phyloP scores from a whole-genome alignment of 2,797 vertebrate species.

The Catharus ustulatus region DNA sequence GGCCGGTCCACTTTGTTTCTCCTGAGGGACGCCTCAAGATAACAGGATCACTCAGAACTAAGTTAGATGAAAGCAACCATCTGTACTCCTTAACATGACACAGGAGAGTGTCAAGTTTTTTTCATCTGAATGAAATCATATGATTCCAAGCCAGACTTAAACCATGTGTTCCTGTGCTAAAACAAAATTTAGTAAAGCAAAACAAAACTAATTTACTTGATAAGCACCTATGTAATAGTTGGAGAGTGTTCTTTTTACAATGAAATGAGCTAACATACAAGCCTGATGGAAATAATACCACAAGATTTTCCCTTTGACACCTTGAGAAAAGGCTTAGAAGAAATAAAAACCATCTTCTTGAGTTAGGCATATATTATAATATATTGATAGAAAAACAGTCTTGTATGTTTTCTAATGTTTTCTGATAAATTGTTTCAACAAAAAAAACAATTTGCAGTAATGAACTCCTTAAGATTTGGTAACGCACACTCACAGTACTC shows the following conservation, averaged over 20 bases:
- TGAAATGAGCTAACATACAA: not conserved
- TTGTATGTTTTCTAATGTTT: not conserved
- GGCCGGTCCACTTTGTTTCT: not conserved
- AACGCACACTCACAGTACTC: not conserved
- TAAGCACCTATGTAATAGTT: not conserved
- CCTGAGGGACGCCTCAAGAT: not conserved
- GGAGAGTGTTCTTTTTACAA: not conserved
- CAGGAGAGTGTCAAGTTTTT: not conserved
- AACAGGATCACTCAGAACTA: not conserved
- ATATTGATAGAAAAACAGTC: not conserved
- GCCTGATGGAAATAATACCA: slow-evolving; percentile 35
- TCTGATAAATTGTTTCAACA: slow-evolving; percentile 44
- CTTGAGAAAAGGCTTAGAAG: not conserved
- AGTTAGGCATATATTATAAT: not conserved
- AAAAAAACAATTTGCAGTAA: slow-evolving; percentile 8
- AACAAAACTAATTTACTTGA: not conserved
- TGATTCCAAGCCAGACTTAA: not conserved
- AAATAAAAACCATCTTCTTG: not conserved
- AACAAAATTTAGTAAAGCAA: not conserved
- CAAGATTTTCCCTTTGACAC: not conserved
- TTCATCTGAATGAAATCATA: not conserved
- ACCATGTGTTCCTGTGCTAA: not conserved
- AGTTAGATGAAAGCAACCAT: not conserved
- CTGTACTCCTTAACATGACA: not conserved
- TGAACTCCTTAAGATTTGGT: slow-evolving; percentile 15